These are phyloP conservation scores for Equus quagga DNA, from an alignment of 2,113 vertebrate genomes.

Conservation along the genomic window DNA sequence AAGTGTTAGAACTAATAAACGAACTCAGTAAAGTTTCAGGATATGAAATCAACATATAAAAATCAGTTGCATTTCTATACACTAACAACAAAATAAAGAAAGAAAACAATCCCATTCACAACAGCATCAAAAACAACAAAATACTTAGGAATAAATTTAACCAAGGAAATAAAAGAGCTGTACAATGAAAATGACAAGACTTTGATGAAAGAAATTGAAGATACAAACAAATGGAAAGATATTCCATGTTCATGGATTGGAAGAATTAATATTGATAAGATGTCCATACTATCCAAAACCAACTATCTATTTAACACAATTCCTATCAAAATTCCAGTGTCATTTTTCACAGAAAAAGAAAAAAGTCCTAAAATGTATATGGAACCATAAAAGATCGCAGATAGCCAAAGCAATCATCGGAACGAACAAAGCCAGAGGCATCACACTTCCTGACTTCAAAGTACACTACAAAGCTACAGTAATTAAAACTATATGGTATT, in stretches of 20 bases:
- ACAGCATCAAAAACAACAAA: no score
- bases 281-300: neutral
- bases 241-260: neutral
- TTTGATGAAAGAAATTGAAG: no score
- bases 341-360: neutral
- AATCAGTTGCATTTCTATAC: neutral
- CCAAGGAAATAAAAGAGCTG: no score
- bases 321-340: neutral
- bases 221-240: no score
- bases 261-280: neutral
- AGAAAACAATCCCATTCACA: no score
- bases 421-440: neutral
- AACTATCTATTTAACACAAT: neutral
- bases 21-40: neutral
- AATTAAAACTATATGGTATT: neutral
- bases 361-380: neutral
- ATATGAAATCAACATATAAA: neutral
- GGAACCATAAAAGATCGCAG: neutral
- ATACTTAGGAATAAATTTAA: no score
- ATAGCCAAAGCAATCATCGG: neutral
- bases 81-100: neutral
- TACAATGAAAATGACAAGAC: no score
- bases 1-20: neutral
- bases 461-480: neutral
- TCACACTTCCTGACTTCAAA: neutral